Percentiles rank a stretch among this genome's conserved stretches.
phyloP scores from a whole-genome alignment of 2,113 vertebrate species.

The Mustela lutreola region DNA sequence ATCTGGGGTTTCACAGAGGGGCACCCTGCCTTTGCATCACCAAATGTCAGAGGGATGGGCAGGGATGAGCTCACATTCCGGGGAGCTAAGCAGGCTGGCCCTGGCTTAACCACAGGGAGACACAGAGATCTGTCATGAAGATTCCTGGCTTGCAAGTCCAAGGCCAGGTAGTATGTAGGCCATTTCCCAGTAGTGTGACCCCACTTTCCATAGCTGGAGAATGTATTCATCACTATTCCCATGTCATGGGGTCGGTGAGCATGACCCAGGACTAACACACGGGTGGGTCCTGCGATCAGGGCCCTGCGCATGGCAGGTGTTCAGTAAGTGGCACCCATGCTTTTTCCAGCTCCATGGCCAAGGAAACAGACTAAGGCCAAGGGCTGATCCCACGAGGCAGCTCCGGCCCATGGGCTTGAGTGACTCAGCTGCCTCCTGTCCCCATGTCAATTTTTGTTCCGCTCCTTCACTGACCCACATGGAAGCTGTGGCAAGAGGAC shows the following conservation, averaged over 20 bases:
- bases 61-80: neutral
- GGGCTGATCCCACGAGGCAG: neutral
- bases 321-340: neutral
- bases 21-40: neutral
- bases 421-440: neutral
- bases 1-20: neutral
- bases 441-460: neutral
- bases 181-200: neutral
- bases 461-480: neutral
- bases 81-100: neutral
- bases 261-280: rapidly evolving
- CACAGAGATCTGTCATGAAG: rapidly evolving
- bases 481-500: neutral
- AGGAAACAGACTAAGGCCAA: too few species aligned
- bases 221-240: rapidly evolving
- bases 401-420: neutral
- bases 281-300: neutral
- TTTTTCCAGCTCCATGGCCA: neutral
- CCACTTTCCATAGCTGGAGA: neutral
- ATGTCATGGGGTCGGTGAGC: rapidly evolving
- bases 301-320: neutral
- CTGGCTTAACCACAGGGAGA: neutral
- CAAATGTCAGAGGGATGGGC: neutral
- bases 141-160: neutral
- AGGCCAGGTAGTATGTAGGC: neutral